Conservation (phyloP, 2,113 vertebrate genomes). For the Upupa epops region DNA sequence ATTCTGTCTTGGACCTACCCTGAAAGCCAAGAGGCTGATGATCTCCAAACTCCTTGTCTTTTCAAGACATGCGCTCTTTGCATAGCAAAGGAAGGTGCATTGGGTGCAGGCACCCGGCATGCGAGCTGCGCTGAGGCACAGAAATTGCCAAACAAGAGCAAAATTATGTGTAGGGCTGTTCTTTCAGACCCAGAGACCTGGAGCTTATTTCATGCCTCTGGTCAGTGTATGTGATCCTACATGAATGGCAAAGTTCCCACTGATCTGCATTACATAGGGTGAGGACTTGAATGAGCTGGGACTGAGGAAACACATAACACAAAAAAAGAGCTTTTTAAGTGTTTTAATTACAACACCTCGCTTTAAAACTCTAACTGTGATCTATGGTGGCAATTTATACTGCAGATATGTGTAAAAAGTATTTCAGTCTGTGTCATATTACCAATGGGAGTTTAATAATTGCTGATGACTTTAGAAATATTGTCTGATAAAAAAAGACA, state of each 20-base stretch:
- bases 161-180: background rate
- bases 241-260: background rate
- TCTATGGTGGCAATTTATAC: background rate
- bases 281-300: background rate
- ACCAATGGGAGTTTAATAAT: constrained; percentile 28
- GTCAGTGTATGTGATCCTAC: accelerated
- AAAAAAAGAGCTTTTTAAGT: background rate
- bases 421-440: background rate
- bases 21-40: background rate
- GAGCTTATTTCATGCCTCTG: accelerated
- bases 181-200: background rate
- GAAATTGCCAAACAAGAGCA: background rate
- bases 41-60: background rate
- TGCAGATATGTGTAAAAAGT: background rate
- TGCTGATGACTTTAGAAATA: constrained; percentile 25
- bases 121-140: background rate
- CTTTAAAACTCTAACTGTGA: background rate
- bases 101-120: background rate
- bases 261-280: background rate
- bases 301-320: background rate
- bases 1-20: background rate
- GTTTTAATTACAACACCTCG: background rate
- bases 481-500: background rate
- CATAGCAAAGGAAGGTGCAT: background rate
- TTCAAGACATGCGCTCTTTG: background rate